Evolutionary conservation across 2,888 invertebrate species (phyloP), one percentile per base, ranked within the genome.

Genomic region (Ectemnius lituratus): DNA sequence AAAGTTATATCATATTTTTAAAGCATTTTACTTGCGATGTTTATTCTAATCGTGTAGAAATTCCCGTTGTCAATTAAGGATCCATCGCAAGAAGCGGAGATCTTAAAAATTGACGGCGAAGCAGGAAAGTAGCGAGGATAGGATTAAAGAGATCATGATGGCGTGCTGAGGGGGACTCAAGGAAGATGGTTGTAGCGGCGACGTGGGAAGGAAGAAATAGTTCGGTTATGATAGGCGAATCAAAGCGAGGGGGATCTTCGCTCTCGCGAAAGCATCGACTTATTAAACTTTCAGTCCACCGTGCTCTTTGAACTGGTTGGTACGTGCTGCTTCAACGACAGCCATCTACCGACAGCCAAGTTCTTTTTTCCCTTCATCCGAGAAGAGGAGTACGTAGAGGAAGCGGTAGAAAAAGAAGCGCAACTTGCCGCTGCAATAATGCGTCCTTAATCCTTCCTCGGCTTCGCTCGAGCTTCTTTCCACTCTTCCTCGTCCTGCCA

Each of bases 201-300:
- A 60, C 14, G 16, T 49, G 62, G 47, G 60, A 52, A 57, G 66
- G 52, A 16, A 13, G 52, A 37, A 37, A 37, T 37, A 37, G 37
- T 37, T 52, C 16, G 5, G 16, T 52, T 16, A 16, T 52, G n/a
- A 16, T 52, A 52, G 52, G 16, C 52, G 67, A 65, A 70, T 63
- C 73, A 67, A 66, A 73, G 70, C 70, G 67, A 64, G 58, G 61
- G 20, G 37, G 64, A 37, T 69, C 71, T 67, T 73, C 66, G 37
- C 73, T 74, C 73, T 73, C 69, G 67, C 73, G 66, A 77, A 52
- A 75, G 75, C 79, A 75, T 67, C 67, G 78, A 72, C 82, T 85
- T 85, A 84, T 85, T 85, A 85, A 85, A 82, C 82, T 73, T 68
- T 71, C 76, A 83, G 79, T 81, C 83, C 75, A 73, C 72, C 70